These are phyloP conservation scores for Baryphthengus martii DNA, from an alignment of 2,113 vertebrate genomes.

Conservation along the genomic window DNA sequence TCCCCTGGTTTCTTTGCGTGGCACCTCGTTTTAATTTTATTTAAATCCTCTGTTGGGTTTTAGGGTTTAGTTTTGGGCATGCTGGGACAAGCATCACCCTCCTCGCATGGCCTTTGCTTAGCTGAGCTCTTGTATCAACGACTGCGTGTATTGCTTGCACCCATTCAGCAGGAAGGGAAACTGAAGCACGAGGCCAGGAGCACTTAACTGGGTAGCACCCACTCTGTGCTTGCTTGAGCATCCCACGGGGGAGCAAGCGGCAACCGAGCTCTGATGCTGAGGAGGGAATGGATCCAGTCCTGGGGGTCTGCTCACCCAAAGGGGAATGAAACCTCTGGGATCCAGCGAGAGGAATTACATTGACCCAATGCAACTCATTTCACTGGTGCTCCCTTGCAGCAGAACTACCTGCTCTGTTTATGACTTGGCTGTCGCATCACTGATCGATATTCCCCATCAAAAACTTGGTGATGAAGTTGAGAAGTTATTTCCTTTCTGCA, in stretches of 20 bases:
- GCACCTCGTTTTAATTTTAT: background rate
- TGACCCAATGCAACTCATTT: background rate
- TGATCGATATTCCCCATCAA: background rate
- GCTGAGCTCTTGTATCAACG: background rate
- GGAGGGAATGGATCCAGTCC: too few species aligned
- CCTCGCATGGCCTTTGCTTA: background rate
- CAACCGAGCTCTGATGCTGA: accelerated
- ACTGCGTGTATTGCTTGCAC: too few species aligned
- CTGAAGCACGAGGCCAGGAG: background rate
- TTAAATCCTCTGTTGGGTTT: background rate
- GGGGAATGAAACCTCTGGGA: accelerated
- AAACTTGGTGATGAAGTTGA: accelerated
- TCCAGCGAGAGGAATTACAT: accelerated
- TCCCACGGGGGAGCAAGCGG: background rate
- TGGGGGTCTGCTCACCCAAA: too few species aligned
- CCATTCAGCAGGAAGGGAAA: background rate
- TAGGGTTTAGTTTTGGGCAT: background rate
- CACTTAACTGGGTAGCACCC: too few species aligned
- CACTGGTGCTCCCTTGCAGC: background rate
- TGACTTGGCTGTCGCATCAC: accelerated
- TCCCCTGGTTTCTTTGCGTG: accelerated
- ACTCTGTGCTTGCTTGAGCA: background rate
- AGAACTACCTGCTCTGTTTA: background rate
- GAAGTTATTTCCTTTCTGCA: background rate
- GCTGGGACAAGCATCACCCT: too few species aligned